Evolutionary conservation across 30 jellyfish, hydroid and myxozoan species (phyloP).

Genomic region (Hydractinia symbiolongicarpus): DNA sequence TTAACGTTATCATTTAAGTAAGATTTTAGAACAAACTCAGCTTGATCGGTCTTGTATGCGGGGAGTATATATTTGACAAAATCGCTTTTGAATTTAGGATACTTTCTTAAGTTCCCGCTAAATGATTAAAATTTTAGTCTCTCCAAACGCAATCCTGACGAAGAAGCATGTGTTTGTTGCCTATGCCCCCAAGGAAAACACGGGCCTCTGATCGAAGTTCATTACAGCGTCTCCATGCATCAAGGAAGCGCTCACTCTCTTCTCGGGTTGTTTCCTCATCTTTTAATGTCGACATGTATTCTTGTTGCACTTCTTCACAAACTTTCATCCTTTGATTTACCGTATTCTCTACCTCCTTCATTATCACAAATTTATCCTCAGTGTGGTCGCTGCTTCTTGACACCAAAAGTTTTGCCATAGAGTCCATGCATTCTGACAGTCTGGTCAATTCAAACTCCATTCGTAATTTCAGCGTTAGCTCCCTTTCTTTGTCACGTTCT

Average conservation of each 20-base stretch:
- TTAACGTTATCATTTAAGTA: background rate
- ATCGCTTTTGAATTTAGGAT: slow-evolving; percentile 19
- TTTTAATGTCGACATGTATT: background rate
- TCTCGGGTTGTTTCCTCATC: background rate
- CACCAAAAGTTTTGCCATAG: background rate
- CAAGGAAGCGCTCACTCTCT: background rate
- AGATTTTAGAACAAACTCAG: slow-evolving; percentile 20
- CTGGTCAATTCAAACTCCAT: background rate
- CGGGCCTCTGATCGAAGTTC: too few relatives aligned
- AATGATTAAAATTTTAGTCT: slow-evolving; percentile 13
- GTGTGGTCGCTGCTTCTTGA: background rate
- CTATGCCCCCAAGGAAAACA: background rate
- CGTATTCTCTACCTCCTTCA: background rate
- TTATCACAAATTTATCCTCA: background rate
- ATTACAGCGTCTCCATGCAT: background rate
- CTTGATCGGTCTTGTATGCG: background rate
- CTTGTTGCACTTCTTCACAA: background rate
- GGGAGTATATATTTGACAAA: slow-evolving; percentile 9
- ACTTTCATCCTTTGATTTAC: background rate
- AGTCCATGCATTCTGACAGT: background rate
- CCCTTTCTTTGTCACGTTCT: background rate
- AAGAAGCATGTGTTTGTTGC: background rate
- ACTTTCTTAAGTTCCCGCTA: slow-evolving; percentile 9
- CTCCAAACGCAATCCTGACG: background rate
- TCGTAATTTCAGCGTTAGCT: background rate